Conservation (phyloP, 37 sponge, comb jelly and placozoan genomes). For the Chondrosia reniformis region DNA sequence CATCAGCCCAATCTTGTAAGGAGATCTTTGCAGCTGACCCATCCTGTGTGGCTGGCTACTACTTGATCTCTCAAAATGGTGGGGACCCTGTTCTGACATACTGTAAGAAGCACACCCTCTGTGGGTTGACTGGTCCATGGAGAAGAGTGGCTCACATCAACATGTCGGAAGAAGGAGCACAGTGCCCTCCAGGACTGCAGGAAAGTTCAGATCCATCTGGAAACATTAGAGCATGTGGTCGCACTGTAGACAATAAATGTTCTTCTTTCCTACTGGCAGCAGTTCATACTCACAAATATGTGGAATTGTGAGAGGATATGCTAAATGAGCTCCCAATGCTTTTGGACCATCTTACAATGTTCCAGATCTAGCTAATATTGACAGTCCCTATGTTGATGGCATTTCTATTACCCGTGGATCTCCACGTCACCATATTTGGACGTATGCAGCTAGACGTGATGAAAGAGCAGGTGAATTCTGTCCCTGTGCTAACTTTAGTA, state of each 20-base stretch:
- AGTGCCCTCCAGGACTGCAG: slow-evolving; percentile 1
- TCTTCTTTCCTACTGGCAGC: not conserved
- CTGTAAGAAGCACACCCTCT: not conserved
- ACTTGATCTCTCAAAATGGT: not conserved
- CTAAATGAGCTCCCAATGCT: not conserved
- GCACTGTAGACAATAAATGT: not conserved
- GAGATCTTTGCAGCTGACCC: slow-evolving; percentile 6
- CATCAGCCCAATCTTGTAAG: slow-evolving; percentile 2
- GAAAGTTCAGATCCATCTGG: not conserved
- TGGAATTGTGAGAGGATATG: slow-evolving; percentile 7
- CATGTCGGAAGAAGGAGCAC: slow-evolving; percentile 10
- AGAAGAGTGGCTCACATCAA: slow-evolving; percentile 18
- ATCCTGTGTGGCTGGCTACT: not conserved
- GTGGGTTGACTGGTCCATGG: slow-evolving; percentile 5
- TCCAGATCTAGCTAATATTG: not conserved
- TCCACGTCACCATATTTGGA: slow-evolving; percentile 18
- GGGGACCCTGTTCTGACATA: slow-evolving; percentile 5
- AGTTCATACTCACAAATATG: not conserved
- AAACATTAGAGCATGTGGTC: slow-evolving; percentile 19
- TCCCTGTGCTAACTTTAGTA: not conserved
- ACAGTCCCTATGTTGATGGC: slow-evolving; percentile 18
- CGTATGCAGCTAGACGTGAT: not conserved
- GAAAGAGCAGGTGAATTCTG: not conserved
- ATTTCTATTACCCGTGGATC: slow-evolving; percentile 17
- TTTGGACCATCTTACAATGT: slow-evolving; percentile 15